Percentiles rank a stretch among this genome's conserved stretches.
Evolutionary conservation across 2,113 vertebrate species (phyloP).

Genomic region (Nasalis larvatus): DNA sequence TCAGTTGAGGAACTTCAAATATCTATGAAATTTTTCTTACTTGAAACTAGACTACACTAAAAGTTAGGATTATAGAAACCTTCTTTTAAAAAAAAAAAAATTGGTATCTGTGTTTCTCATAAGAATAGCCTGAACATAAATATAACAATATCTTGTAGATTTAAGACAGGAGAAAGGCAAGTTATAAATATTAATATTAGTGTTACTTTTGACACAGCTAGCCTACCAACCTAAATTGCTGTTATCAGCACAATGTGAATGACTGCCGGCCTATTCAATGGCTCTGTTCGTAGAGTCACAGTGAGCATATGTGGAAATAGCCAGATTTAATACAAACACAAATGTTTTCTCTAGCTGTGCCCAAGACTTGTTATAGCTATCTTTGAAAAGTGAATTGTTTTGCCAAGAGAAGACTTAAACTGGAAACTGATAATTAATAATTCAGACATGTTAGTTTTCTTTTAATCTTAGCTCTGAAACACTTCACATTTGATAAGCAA

Average conservation of each 20-base stretch:
- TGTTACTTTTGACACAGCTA: constrained; percentile 61
- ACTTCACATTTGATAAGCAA: constrained; percentile 73
- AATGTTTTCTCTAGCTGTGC: constrained; percentile 81
- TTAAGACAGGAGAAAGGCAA: constrained; percentile 63
- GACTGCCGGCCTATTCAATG: constrained; percentile 68
- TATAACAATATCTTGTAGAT: constrained; percentile 55
- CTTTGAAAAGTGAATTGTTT: constrained; percentile 82
- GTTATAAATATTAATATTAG: constrained; percentile 74
- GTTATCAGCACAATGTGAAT: constrained; percentile 55
- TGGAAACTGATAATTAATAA: constrained; percentile 80
- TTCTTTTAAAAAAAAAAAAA: background rate
- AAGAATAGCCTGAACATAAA: constrained; percentile 1
- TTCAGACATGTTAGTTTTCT: constrained; percentile 73
- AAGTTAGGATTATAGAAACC: background rate
- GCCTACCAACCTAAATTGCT: constrained; percentile 60
- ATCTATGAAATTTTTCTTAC: background rate
- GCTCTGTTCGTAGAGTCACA: constrained; percentile 78
- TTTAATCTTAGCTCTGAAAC: constrained; percentile 68
- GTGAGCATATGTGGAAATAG: constrained; percentile 77
- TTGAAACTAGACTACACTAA: background rate
- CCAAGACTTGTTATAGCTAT: constrained; percentile 76
- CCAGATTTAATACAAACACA: constrained; percentile 81
- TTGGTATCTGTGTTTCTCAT: background rate
- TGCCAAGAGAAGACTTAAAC: constrained; percentile 82
- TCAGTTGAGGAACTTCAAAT: background rate